A percentile compares a stretch with the other conserved stretches of the same genome.
These are phyloP conservation scores for Sesamia nonagrioides DNA, from an alignment of 1,140 invertebrate genomes.

Conservation along the genomic window DNA sequence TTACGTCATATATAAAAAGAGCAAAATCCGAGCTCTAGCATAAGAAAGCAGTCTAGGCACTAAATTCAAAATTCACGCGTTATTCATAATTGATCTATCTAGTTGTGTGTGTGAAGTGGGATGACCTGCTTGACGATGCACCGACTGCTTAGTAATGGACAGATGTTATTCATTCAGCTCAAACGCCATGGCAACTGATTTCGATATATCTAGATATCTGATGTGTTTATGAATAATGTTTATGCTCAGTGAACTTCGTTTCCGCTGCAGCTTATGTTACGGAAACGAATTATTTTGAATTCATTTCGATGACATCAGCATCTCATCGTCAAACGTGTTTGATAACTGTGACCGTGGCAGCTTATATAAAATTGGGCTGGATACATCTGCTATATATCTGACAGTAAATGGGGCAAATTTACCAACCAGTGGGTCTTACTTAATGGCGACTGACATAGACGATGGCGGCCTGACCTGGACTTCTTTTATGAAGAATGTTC, in stretches of 20 bases:
- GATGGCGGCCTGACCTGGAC: too few species aligned
- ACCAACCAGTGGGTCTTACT: too few species aligned
- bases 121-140: slow-evolving; percentile 83
- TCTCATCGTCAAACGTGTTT: too few species aligned
- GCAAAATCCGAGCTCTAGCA: too few species aligned
- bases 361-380: too few species aligned
- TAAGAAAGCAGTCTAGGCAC: slow-evolving; percentile 61
- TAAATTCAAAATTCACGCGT: slow-evolving; percentile 68
- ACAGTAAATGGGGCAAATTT: too few species aligned
- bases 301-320: not conserved
- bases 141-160: slow-evolving; percentile 78
- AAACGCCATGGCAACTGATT: slow-evolving; percentile 69
- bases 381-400: too few species aligned
- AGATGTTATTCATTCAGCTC: slow-evolving; percentile 66
- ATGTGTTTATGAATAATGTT: slow-evolving; percentile 28
- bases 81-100: slow-evolving; percentile 78
- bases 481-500: too few species aligned
- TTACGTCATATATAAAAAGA: too few species aligned
- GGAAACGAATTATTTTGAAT: slow-evolving; percentile 32
- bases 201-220: slow-evolving; percentile 8
- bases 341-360: too few species aligned
- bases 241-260: slow-evolving; percentile 29
- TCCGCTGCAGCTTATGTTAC: slow-evolving; percentile 34
- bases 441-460: too few species aligned
- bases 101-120: slow-evolving; percentile 64